Conservation (phyloP, 2,113 vertebrate genomes). For the Seriola dumerili region DNA sequence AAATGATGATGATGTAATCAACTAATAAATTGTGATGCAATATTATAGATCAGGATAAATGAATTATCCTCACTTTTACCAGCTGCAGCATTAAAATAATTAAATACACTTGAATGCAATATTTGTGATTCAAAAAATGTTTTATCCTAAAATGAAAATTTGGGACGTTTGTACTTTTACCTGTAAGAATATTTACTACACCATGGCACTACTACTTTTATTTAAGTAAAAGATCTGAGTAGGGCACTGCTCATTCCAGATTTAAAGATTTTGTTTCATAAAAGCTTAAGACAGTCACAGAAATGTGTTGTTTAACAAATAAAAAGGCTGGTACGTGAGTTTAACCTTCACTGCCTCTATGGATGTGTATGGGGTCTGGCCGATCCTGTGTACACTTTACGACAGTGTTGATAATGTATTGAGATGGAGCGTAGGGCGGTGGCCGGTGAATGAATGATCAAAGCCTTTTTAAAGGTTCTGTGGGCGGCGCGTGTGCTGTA, state of each 20-base stretch:
- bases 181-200: not conserved
- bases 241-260: not conserved
- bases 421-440: slow-evolving; percentile 77
- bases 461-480: slow-evolving; percentile 64
- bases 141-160: not conserved
- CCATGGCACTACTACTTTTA: not conserved
- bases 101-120: not conserved
- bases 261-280: no score
- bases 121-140: not conserved
- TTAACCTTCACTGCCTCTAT: slow-evolving; percentile 2
- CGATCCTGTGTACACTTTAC: slow-evolving; percentile 24
- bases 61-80: no score
- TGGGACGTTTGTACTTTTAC: not conserved
- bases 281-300: no score
- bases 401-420: slow-evolving; percentile 38
- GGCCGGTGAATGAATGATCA: slow-evolving; percentile 79
- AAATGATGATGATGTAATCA: not conserved
- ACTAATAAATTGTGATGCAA: not conserved
- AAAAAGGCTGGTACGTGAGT: no score
- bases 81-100: not conserved
- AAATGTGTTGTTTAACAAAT: no score
- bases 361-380: slow-evolving; percentile 9
- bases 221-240: no score
- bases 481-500: slow-evolving; percentile 73
- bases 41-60: no score